Evolutionary conservation across 2,797 vertebrate species (phyloP).

Genomic region (Diglossa cyanea): DNA sequence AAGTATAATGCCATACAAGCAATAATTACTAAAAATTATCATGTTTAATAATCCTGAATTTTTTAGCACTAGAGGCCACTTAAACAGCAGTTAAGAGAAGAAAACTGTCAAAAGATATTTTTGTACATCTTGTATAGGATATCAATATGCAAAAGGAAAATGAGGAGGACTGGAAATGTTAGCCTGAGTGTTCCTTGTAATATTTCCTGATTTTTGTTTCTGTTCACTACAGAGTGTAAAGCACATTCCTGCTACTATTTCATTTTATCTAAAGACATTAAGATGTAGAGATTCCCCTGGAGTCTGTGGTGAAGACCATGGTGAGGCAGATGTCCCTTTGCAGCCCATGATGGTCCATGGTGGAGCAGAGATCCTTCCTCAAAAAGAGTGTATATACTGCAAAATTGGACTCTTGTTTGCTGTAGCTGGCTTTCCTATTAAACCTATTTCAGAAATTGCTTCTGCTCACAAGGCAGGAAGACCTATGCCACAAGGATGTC

Average conservation of each 20-base stretch:
- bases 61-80: neutral
- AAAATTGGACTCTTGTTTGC: neutral
- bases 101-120: neutral
- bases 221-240: neutral
- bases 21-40: neutral
- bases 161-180: neutral
- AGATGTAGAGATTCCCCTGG: neutral
- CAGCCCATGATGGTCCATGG: neutral
- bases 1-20: neutral
- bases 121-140: neutral
- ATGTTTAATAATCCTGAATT: neutral
- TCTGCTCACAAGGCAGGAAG: neutral
- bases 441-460: neutral
- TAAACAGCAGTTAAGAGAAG: neutral
- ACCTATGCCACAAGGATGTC: neutral
- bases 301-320: rapidly evolving
- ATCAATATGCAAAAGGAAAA: neutral
- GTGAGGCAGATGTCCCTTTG: neutral
- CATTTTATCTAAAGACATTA: neutral
- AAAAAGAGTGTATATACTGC: neutral
- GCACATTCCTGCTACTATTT: neutral
- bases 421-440: neutral
- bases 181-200: neutral
- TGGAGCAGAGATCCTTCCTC: neutral
- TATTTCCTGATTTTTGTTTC: neutral